Base-by-base conservation (phyloP, 2,113 vertebrate genomes). In the Malurus elegans region DNA sequence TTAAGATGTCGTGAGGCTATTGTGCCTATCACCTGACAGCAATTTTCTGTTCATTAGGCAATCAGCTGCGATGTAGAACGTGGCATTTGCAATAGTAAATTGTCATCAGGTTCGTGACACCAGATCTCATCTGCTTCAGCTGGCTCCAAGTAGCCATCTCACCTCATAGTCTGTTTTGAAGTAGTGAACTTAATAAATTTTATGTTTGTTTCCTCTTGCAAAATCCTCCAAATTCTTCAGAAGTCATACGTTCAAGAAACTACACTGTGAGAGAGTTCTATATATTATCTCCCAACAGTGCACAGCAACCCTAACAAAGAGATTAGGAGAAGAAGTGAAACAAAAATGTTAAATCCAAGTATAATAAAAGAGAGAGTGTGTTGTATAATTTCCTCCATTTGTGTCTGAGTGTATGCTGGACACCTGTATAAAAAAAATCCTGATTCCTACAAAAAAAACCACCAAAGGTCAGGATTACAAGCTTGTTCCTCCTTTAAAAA, bases 11-110 rank as follows among this genome's bases (percentile, higher is more conserved):
- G 67, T 71, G n/a, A 90, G 44, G 25, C 25, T 90, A 40, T 86
- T 83, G 90, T 32, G 57, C 31, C 88, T 71, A 64, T 81, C 75
- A 93, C 76, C 75, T 84, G 93, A 81, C 94, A 92, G 86, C 36
- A 93, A 86, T 88, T 71, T 88, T 79, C 75, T 96, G 36, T 74
- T 92, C 79, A 90, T 93, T 84, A 92, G 69, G 79, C 61, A 71
- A 74, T 80, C 72, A 93, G 45, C 47, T 86, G 57, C 40, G 79
- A 94, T 94, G 79, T 57, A 86, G 23, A 36, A 86, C 72, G 79
- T 31, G 40, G 75, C 53, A 86, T 86, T 90, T 90, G 20, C 60
- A 73, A 60, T 57, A 45, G 60, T 57, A 78, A 93, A 95, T 88
- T 94, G 86, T 57, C 88, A 75, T 53, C 10, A 3, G 18, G 53